A percentile compares a stretch with the other conserved stretches of the same genome.
Conservation (phyloP, 1,140 invertebrate genomes). For the Penaeus chinensis region DNA sequence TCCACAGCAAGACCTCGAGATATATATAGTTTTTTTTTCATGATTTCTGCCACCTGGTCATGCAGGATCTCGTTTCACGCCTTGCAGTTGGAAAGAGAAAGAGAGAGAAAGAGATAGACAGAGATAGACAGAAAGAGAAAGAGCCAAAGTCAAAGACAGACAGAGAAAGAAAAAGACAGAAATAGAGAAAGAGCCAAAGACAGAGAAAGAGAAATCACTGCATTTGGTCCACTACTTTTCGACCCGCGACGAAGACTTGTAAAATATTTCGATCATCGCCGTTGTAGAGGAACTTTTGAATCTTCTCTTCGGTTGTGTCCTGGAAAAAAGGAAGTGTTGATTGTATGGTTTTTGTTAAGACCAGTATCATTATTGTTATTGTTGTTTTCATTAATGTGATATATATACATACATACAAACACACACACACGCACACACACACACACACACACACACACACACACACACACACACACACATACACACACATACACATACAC, state of each 20-base stretch:
- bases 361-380: too few relatives aligned
- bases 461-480: too few relatives aligned
- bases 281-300: slow-evolving; percentile 85
- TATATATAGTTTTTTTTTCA: too few relatives aligned
- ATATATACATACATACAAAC: too few relatives aligned
- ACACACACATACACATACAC: too few relatives aligned
- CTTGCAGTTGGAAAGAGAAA: not conserved
- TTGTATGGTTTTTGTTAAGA: too few relatives aligned
- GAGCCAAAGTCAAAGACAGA: not conserved
- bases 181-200: not conserved
- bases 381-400: too few relatives aligned
- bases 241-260: slow-evolving; percentile 81
- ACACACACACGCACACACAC: too few relatives aligned
- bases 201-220: not conserved
- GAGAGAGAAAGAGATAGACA: not conserved
- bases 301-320: slow-evolving; percentile 71
- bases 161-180: not conserved
- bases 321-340: slow-evolving; percentile 60
- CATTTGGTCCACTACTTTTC: slow-evolving; percentile 21
- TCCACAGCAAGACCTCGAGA: too few relatives aligned
- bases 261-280: slow-evolving; percentile 88
- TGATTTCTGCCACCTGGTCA: too few relatives aligned
- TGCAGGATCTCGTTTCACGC: too few relatives aligned
- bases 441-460: too few relatives aligned
- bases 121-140: not conserved